These are phyloP conservation scores for Aplocera efformata DNA, from an alignment of 2,888 invertebrate species.

Conservation along the genomic window DNA sequence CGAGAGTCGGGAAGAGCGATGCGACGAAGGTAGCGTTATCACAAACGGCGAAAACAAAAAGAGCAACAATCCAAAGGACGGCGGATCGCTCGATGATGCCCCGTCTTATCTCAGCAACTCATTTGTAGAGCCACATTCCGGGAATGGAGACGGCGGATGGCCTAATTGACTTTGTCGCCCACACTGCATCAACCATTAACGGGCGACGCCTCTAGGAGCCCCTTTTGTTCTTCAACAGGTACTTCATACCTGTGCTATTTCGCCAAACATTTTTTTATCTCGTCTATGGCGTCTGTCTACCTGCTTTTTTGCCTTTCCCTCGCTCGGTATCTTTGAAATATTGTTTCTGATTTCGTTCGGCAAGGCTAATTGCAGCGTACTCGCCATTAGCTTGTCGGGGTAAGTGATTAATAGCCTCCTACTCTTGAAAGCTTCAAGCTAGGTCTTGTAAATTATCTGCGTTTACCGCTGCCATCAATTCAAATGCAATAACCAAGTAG, in stretches of 20 bases:
- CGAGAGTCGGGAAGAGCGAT: neutral
- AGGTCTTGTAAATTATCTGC: conserved; percentile 48
- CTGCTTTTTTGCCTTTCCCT: conserved; percentile 50
- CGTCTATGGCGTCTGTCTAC: conserved; percentile 34
- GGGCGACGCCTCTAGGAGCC: conserved; percentile 65
- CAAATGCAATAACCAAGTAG: conserved; percentile 33
- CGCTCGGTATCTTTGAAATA: conserved; percentile 46
- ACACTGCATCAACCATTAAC: conserved; percentile 74
- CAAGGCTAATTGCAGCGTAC: conserved; percentile 53
- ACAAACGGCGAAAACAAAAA: conserved; percentile 36
- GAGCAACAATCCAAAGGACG: conserved; percentile 7
- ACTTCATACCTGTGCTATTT: conserved; percentile 64
- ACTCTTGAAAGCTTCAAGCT: conserved; percentile 46
- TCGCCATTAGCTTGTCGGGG: conserved; percentile 54
- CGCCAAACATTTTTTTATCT: conserved; percentile 49
- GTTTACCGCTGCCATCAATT: conserved; percentile 45
- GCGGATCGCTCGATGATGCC: conserved; percentile 44
- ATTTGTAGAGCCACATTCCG: conserved; percentile 77
- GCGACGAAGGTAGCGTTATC: conserved; percentile 1
- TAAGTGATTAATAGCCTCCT: conserved; percentile 56
- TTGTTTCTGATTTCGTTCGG: conserved; percentile 46
- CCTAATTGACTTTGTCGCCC: conserved; percentile 79
- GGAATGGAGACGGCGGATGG: conserved; percentile 77
- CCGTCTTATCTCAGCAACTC: conserved; percentile 68
- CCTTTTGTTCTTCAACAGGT: conserved; percentile 76